These are phyloP conservation scores for Metellina segmentata DNA, from an alignment of 2,888 invertebrate genomes.

Conservation along the genomic window DNA sequence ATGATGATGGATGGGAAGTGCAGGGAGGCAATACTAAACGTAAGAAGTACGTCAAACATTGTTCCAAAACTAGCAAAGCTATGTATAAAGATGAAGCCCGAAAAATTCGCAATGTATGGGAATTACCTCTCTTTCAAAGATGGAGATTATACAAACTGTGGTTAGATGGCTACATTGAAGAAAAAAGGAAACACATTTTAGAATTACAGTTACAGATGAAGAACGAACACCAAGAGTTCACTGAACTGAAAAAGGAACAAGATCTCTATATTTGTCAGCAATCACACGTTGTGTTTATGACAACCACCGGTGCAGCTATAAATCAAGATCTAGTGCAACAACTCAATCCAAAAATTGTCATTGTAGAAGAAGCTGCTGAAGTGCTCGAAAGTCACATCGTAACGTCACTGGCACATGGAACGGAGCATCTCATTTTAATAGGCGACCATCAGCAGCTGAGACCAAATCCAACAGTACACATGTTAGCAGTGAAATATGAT, in stretches of 20 bases:
- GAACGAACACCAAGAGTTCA: conserved; percentile 14
- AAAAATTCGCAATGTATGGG: conserved; percentile 49
- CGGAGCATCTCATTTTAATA: conserved; percentile 92
- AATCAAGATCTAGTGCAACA: conserved; percentile 85
- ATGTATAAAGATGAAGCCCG: conserved; percentile 15
- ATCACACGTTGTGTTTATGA: conserved; percentile 85
- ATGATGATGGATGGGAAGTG: conserved; percentile 9
- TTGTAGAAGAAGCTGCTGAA: conserved; percentile 94
- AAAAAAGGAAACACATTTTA: background rate
- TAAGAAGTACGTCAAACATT: background rate
- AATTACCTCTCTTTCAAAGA: background rate
- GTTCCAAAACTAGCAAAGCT: background rate
- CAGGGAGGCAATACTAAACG: background rate
- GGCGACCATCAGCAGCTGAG: conserved; percentile 82
- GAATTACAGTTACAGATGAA: conserved; percentile 4
- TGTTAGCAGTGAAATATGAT: conserved; percentile 80
- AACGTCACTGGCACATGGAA: conserved; percentile 86
- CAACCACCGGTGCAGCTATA: conserved; percentile 89
- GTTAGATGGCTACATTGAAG: conserved; percentile 27
- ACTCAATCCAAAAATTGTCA: conserved; percentile 85
- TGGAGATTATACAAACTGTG: conserved; percentile 71
- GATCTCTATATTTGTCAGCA: conserved; percentile 31
- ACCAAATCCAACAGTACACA: conserved; percentile 81
- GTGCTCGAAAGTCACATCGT: conserved; percentile 92
- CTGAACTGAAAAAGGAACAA: conserved; percentile 39